Conservation (phyloP, 2,888 invertebrate genomes). For the Argyra leucocephala region DNA sequence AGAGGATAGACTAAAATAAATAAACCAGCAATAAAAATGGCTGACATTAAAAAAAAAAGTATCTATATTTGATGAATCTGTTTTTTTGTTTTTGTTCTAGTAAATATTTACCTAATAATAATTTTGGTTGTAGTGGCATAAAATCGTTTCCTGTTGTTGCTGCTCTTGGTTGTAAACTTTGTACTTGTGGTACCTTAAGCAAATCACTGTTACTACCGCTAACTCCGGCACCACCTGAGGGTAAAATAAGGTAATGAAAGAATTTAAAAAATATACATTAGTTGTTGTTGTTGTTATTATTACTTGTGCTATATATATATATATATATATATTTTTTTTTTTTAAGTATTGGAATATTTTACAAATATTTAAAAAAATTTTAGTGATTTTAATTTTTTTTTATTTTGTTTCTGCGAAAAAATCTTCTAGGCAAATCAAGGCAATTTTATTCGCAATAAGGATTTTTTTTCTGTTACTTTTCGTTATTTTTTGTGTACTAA, state of each 20-base stretch:
- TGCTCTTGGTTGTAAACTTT: conserved; percentile 59
- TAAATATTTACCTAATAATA: conserved; percentile 45
- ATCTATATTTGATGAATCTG: not conserved
- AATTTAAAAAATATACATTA: not conserved
- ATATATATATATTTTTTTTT: too few relatives aligned
- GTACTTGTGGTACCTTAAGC: conserved; percentile 44
- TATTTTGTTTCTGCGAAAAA: too few relatives aligned
- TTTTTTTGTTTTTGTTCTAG: not conserved
- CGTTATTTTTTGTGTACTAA: too few relatives aligned
- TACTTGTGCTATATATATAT: too few relatives aligned
- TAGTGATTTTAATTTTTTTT: too few relatives aligned
- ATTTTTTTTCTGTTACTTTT: too few relatives aligned
- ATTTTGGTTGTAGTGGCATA: conserved; percentile 62
- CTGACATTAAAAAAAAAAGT: not conserved
- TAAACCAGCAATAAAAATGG: not conserved
- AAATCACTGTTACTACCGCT: conserved; percentile 46
- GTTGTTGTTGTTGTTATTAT: not conserved
- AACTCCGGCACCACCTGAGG: conserved; percentile 1
- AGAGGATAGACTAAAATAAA: too few relatives aligned
- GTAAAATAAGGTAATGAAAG: not conserved
- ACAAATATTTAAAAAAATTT: too few relatives aligned
- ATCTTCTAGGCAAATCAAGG: too few relatives aligned
- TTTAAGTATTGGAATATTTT: too few relatives aligned
- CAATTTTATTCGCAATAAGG: too few relatives aligned
- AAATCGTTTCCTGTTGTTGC: conserved; percentile 62